A percentile compares a stretch with the other conserved stretches of the same genome.
Conservation (phyloP, 1,140 invertebrate genomes). For the Globodera rostochiensis region DNA sequence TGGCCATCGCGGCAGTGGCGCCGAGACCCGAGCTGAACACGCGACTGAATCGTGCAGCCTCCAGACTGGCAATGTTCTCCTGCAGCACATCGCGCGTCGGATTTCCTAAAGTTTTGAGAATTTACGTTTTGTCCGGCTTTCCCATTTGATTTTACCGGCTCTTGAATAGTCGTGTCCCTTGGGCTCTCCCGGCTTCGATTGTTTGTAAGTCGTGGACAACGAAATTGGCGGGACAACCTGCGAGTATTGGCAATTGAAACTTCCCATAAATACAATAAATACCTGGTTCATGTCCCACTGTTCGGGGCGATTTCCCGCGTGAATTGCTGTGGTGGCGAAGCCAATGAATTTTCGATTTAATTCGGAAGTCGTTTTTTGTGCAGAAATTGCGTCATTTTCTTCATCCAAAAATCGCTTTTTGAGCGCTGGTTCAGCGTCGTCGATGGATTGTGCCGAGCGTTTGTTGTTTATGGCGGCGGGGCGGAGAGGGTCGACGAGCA, state of each 20-base stretch:
- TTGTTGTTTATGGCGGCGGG: neutral
- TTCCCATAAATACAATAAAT: slow-evolving; percentile 4
- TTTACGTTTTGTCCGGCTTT: neutral
- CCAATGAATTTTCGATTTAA: slow-evolving; percentile 6
- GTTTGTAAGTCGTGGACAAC: slow-evolving; percentile 89
- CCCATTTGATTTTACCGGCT: slow-evolving; percentile 70
- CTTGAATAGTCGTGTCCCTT: slow-evolving; percentile 70
- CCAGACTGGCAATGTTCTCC: slow-evolving; percentile 83
- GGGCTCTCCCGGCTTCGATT: slow-evolving; percentile 79
- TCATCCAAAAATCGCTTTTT: neutral
- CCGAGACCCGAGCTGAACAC: slow-evolving; percentile 78
- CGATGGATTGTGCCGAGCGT: neutral
- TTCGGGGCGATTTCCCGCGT: slow-evolving; percentile 35
- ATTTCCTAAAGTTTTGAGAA: slow-evolving; percentile 74
- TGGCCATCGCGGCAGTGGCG: slow-evolving; percentile 77
- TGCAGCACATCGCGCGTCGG: slow-evolving; percentile 87
- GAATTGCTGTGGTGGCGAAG: slow-evolving; percentile 38
- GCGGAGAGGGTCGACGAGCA: neutral
- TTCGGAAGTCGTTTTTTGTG: neutral
- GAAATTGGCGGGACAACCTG: slow-evolving; percentile 87
- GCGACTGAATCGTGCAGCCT: slow-evolving; percentile 81
- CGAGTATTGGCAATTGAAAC: slow-evolving; percentile 52
- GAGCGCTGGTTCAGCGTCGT: neutral
- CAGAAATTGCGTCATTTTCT: neutral
- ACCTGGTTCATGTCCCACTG: slow-evolving; percentile 44